Percentiles rank a stretch among this genome's conserved stretches.
phyloP scores from a whole-genome alignment of 2,888 invertebrate genomes.

The Argyra leucocephala region DNA sequence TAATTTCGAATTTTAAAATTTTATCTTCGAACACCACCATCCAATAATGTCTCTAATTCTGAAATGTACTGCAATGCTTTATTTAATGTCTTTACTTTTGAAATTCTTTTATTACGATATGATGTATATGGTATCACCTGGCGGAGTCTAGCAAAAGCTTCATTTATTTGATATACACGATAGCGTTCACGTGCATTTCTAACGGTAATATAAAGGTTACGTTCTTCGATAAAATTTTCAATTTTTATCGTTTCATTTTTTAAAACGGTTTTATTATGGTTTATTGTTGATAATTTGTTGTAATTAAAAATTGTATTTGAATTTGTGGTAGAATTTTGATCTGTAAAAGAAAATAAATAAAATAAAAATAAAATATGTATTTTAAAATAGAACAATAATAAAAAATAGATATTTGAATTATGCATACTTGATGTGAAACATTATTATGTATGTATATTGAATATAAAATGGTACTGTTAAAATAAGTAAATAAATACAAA shows the following conservation, averaged over 20 bases:
- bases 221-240: neutral
- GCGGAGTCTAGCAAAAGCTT: constrained; percentile 50
- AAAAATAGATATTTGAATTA: too few species aligned
- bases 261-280: neutral
- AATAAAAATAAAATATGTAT: neutral
- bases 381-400: too few species aligned
- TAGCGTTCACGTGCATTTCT: constrained; percentile 55
- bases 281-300: neutral
- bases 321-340: neutral
- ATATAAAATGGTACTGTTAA: too few species aligned
- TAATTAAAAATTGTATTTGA: neutral
- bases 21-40: neutral
- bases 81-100: constrained; percentile 55
- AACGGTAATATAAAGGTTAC: constrained; percentile 15
- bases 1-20: too few species aligned
- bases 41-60: constrained; percentile 38
- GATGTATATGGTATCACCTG: constrained; percentile 51
- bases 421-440: too few species aligned
- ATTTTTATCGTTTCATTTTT: neutral
- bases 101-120: constrained; percentile 48
- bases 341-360: neutral
- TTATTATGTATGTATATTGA: too few species aligned
- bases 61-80: constrained; percentile 55
- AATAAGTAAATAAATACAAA: too few species aligned
- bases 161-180: constrained; percentile 56